Conservation (phyloP, 2,888 invertebrate genomes). For the Pachydiplax longipennis region DNA sequence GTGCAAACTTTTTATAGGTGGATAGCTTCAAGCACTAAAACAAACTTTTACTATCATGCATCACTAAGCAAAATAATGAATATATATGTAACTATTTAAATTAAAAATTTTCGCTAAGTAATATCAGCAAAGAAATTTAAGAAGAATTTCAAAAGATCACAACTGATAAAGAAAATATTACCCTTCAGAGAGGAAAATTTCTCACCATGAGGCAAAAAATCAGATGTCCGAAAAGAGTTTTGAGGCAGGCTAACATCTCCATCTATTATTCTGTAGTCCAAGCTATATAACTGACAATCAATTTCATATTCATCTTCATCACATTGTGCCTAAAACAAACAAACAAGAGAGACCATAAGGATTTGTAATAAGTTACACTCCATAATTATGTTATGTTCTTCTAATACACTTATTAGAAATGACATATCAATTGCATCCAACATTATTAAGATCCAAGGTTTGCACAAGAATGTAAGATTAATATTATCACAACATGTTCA, state of each 20-base stretch:
- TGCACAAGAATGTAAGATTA: too few species aligned
- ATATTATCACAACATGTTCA: too few species aligned
- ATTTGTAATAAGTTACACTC: not conserved
- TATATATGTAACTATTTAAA: too few species aligned
- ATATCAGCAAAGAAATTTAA: not conserved
- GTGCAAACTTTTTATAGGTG: too few species aligned
- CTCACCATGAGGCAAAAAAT: conserved; percentile 89
- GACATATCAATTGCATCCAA: too few species aligned
- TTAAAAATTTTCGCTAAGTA: too few species aligned
- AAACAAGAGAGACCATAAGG: conserved; percentile 31
- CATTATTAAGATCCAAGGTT: too few species aligned
- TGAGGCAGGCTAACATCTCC: conserved; percentile 83
- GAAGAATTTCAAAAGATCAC: not conserved
- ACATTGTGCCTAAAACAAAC: conserved; percentile 72
- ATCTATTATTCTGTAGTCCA: conserved; percentile 85
- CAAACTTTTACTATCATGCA: too few species aligned
- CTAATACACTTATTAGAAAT: not conserved
- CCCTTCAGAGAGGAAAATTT: conserved; percentile 46
- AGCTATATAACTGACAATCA: conserved; percentile 79
- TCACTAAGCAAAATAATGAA: too few species aligned
- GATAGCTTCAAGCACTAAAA: too few species aligned
- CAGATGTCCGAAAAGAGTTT: conserved; percentile 82
- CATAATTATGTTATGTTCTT: not conserved
- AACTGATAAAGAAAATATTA: conserved; percentile 11
- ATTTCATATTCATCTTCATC: conserved; percentile 86